phyloP scores from a whole-genome alignment of 1,140 invertebrate species.

The Melitaea cinxia region DNA sequence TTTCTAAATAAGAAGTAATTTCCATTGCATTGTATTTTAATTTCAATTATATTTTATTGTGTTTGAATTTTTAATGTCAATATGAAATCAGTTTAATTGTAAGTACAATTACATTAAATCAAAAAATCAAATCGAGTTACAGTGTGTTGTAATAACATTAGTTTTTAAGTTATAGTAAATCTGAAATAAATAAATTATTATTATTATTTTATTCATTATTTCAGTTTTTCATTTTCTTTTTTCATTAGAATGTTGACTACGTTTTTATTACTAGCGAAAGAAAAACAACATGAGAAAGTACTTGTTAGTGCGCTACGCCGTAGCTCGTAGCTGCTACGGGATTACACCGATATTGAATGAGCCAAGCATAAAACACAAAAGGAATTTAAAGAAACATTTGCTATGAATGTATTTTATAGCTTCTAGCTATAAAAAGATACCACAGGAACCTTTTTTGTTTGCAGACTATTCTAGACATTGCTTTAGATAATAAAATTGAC shows the following conservation, averaged over 20 bases:
- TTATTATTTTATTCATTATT: too few relatives aligned
- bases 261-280: not conserved
- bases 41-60: too few relatives aligned
- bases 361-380: not conserved
- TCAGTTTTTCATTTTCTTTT: not conserved
- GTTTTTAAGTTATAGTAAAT: too few relatives aligned
- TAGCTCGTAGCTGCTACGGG: constrained; percentile 19
- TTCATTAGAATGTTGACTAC: not conserved
- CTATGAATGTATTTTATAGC: not conserved
- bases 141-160: too few relatives aligned
- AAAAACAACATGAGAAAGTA: not conserved
- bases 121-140: too few relatives aligned
- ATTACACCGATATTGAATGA: constrained; percentile 7
- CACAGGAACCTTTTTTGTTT: not conserved
- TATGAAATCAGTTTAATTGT: too few relatives aligned
- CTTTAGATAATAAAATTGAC: too few relatives aligned
- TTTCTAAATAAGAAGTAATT: too few relatives aligned
- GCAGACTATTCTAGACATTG: not conserved
- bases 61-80: too few relatives aligned
- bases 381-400: constrained; percentile 8
- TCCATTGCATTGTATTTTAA: too few relatives aligned
- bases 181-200: too few relatives aligned
- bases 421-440: not conserved
- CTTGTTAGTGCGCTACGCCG: constrained; percentile 4
- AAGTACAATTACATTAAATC: too few relatives aligned